These are phyloP conservation scores for Triplophysa rosa DNA, from an alignment of 2,113 vertebrate genomes.

Conservation along the genomic window DNA sequence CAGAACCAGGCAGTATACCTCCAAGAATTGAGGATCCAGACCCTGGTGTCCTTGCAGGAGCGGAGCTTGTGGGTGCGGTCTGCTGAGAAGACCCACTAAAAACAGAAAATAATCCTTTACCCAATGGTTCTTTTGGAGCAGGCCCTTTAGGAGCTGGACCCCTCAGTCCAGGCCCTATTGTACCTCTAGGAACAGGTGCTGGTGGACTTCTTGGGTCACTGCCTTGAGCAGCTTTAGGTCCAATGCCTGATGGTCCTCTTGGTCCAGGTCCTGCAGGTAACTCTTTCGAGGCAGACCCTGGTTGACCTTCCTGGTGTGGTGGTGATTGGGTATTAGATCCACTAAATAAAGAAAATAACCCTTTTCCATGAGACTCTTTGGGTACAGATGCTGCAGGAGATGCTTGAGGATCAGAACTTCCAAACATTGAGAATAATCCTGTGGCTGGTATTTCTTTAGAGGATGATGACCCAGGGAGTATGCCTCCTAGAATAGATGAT, in stretches of 20 bases:
- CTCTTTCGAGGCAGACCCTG: background rate
- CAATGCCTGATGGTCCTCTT: constrained; percentile 41
- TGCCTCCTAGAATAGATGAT: constrained; percentile 70
- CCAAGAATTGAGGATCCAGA: constrained; percentile 47
- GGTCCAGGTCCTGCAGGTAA: background rate
- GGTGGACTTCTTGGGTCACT: constrained; percentile 49
- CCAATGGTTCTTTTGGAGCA: constrained; percentile 61
- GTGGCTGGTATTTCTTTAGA: constrained; percentile 66
- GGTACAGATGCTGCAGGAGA: constrained; percentile 35
- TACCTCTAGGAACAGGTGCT: background rate
- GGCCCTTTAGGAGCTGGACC: constrained; percentile 16
- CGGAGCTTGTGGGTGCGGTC: constrained; percentile 52
- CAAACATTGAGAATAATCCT: constrained; percentile 74
- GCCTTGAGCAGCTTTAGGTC: background rate
- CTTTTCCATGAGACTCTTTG: constrained; percentile 66
- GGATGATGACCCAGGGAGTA: constrained; percentile 66
- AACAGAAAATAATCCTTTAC: constrained; percentile 74
- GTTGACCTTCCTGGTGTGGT: constrained; percentile 9
- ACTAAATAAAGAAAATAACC: constrained; percentile 72
- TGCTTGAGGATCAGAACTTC: constrained; percentile 61
- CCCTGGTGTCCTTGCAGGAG: constrained; percentile 48
- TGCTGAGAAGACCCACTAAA: constrained; percentile 63
- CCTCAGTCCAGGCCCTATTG: background rate
- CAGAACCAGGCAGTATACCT: constrained; percentile 33
- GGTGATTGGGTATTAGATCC: constrained; percentile 59